A percentile compares a stretch with the other conserved stretches of the same genome.
Conservation (phyloP, 1,140 invertebrate species). For the Rhopalosiphum padi region DNA sequence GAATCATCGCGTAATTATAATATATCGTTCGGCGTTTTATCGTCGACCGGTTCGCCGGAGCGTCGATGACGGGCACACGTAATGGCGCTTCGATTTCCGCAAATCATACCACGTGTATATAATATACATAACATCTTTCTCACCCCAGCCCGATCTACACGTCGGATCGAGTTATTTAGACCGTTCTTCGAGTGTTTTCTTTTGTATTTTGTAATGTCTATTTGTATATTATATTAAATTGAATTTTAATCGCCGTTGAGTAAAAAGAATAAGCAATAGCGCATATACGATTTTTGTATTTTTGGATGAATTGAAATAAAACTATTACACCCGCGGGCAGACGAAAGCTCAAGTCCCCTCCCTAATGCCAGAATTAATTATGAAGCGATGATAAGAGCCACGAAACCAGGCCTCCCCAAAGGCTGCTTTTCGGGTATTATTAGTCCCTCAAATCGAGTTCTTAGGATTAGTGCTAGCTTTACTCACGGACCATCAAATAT, state of each 20-base stretch:
- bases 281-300: not conserved
- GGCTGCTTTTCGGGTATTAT: not conserved
- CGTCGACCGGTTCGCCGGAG: not conserved
- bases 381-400: not conserved
- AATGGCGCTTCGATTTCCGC: not conserved
- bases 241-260: not conserved
- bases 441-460: not conserved
- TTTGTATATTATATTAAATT: not conserved
- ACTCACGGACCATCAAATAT: not conserved
- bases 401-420: not conserved
- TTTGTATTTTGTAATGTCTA: not conserved
- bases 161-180: not conserved
- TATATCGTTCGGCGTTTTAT: not conserved
- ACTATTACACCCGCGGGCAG: not conserved
- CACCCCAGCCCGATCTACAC: not conserved
- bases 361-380: not conserved
- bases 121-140: not conserved
- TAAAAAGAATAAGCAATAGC: not conserved
- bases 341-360: not conserved
- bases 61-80: not conserved
- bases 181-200: not conserved
- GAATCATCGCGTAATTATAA: not conserved
- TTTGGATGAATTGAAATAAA: not conserved
- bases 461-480: not conserved
- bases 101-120: not conserved